phyloP scores from a whole-genome alignment of 2,888 invertebrate genomes.

The Polymixis lichenea region DNA sequence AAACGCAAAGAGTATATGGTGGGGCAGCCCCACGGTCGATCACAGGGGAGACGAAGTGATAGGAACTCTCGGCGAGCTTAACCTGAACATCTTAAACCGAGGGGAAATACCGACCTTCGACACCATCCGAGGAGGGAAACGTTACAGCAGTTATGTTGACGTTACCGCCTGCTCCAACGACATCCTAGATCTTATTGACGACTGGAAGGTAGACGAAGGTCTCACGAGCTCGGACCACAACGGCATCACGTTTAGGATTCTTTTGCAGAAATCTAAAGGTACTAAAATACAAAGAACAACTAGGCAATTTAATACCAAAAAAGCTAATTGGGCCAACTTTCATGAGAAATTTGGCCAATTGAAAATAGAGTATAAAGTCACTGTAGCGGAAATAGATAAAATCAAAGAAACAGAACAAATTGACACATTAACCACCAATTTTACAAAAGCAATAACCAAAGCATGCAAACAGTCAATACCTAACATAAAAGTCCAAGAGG shows the following conservation, averaged over 20 bases:
- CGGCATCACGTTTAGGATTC: not conserved
- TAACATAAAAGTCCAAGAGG: too few species aligned
- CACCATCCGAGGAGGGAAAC: too few species aligned
- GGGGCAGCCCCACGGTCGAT: not conserved
- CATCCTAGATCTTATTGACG: not conserved
- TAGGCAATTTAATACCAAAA: not conserved
- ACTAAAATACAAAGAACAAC: not conserved
- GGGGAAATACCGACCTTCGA: not conserved
- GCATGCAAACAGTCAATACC: too few species aligned
- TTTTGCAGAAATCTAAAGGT: not conserved
- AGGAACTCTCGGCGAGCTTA: not conserved
- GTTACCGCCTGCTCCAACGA: too few species aligned
- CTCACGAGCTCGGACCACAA: slow-evolving; percentile 10
- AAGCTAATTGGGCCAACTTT: not conserved
- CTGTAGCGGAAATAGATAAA: not conserved
- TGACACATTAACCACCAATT: not conserved
- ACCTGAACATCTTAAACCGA: not conserved
- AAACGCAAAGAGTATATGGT: not conserved
- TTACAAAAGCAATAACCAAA: too few species aligned
- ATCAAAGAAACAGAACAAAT: slow-evolving; percentile 26
- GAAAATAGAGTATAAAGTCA: not conserved
- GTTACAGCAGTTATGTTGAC: too few species aligned
- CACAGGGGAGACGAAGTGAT: not conserved
- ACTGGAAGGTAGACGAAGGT: not conserved
- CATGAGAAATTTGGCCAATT: slow-evolving; percentile 2